Conservation (phyloP, 2,888 invertebrate genomes). For the Apotomis betuletana region DNA sequence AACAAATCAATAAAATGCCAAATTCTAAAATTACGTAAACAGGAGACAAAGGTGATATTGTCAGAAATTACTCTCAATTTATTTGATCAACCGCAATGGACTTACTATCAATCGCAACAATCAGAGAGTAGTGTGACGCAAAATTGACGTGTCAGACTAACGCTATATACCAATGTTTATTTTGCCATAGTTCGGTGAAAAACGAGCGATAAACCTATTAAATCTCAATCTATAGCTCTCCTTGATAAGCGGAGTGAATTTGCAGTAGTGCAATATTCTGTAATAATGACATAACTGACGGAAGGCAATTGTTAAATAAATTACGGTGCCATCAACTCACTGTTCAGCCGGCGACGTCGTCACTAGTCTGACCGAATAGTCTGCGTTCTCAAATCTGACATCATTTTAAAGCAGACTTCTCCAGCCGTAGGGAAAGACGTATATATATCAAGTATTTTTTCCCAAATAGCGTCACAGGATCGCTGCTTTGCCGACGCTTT, state of each 20-base stretch:
- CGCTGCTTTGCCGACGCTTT: too few species aligned
- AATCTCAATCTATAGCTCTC: slow-evolving; percentile 13
- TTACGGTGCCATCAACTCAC: too few species aligned
- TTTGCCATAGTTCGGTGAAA: slow-evolving; percentile 2
- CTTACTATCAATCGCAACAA: not conserved
- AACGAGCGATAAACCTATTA: not conserved
- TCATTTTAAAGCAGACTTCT: too few species aligned
- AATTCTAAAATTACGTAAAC: not conserved
- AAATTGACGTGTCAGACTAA: slow-evolving; percentile 1
- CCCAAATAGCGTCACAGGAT: too few species aligned
- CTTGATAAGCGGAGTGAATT: slow-evolving; percentile 12
- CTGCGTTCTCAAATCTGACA: too few species aligned
- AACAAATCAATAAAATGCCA: not conserved
- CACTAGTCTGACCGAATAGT: too few species aligned
- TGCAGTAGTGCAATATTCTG: slow-evolving; percentile 9
- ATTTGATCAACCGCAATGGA: slow-evolving; percentile 15
- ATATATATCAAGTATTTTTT: too few species aligned
- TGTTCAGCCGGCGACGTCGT: too few species aligned
- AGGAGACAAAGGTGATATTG: slow-evolving; percentile 18
- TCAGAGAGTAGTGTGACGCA: slow-evolving; percentile 8
- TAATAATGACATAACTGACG: slow-evolving; percentile 9
- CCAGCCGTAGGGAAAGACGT: too few species aligned
- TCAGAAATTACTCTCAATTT: slow-evolving; percentile 22
- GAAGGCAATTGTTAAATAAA: not conserved
- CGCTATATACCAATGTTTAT: slow-evolving; percentile 4